Evolutionary conservation across 2,113 vertebrate genomes (phyloP), one percentile per base, ranked within the genome.

Genomic region (Ardeotis arabs): DNA sequence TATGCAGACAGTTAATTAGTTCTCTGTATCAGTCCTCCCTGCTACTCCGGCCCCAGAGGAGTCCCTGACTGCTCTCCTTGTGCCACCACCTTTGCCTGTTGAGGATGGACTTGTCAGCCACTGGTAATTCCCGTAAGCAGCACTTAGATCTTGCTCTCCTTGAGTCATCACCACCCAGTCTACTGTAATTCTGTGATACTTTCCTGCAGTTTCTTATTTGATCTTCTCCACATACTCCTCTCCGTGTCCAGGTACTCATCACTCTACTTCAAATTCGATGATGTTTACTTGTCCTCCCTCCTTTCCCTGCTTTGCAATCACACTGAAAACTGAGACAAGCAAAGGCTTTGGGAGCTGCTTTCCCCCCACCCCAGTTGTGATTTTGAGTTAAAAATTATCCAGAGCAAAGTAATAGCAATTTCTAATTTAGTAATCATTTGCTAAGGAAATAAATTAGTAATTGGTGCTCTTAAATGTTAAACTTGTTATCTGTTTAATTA

Each of bases 401-500:
- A 69, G 59, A 69, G 53, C 17, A 83, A 81, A 91, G 27, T 39
- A 77, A 66, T 56, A 33, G 59, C 0, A 12, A 68, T 60, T 91
- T 89, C 68, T 86, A 80, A 93, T 91, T 44, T 64, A 91, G 59
- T 60, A 77, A 70, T 74, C 66, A 66, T 74, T 89, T 73, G 15
- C 47, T 58, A 58, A 66, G 52, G 63, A 31, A 73, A 80, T 27
- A 73, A 89, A 27, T 44, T 8, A 84, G 76, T 59, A 80, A 77
- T 66, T 62, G 33, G 44, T 84, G 33, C 35, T 89, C 23, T 76
- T 91, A 85, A 85, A 90, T 35, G 62, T 90, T 90, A 84, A 87
- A 81, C 73, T 87, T 89, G 33, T 77, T 91, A 66, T 69, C 84
- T 87, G 64, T 74, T 87, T 93, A 91, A 91, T 87, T 93, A 87